Base-by-base conservation (phyloP, 2,888 invertebrate species). In the Helleia helle region DNA sequence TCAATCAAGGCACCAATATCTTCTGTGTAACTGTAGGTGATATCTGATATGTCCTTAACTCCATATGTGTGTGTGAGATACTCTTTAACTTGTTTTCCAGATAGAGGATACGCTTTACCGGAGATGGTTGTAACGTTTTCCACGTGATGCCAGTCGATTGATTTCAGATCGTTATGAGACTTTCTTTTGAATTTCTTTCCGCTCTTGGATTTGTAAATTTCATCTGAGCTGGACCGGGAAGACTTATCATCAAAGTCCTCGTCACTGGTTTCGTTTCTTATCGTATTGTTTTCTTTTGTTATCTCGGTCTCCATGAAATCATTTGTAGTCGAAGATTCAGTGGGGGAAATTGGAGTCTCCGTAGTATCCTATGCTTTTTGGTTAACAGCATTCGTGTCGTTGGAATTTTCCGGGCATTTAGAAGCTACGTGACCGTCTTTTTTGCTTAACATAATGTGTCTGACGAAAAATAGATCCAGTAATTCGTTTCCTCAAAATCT, bases 161-260 rank as follows among this genome's bases (percentile, higher is more conserved):
- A 37, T 37, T 11, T 14, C 26, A 37, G 14, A 26, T 37, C 37
- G 26, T 25, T 25, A 25, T 26, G 26, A 14, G 26, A 4, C 18
- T 18, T 37, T 26, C 26, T 37, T 13, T 37, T 37, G 37, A 26
- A 14, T 25, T 26, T 37, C 14, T 26, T 37, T 37, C 37, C 37
- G 37, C 37, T 37, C 15, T 37, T 26, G 37, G 37, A 26, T 37
- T 26, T 37, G 15, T 26, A 37, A 37, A 14, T 14, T 25, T 37
- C 26, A 13, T 37, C 25, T 26, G 26, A 37, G 26, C 37, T 37
- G 26, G 26, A 37, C 37, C 37, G 37, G 25, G 37, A 37, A 3
- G 26, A 37, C 14, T 24, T 37, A 26, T 26, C 27, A 37, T 26
- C 14, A 14, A n/a, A n/a, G n/a, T 37, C 37, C 17, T 37, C 26